These are phyloP conservation scores for Pterocles burchelli DNA, from an alignment of 2,113 vertebrate species.

Conservation along the genomic window DNA sequence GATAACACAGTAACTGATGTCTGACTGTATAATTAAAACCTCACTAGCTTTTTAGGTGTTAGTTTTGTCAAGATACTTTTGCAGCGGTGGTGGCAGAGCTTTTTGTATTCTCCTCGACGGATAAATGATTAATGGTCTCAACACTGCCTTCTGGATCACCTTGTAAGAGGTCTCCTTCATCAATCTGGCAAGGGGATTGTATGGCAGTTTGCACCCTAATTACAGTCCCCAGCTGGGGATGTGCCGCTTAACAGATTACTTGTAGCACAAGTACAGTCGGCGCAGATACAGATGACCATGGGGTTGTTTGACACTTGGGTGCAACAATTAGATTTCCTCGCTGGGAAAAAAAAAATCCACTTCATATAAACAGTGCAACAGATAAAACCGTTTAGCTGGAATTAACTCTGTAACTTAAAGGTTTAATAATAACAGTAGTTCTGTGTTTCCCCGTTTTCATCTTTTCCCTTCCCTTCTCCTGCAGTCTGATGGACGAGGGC, in stretches of 20 bases:
- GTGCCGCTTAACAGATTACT: slow-evolving; percentile 61
- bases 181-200: slow-evolving; percentile 59
- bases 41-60: not conserved
- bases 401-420: slow-evolving; percentile 55
- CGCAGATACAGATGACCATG: not conserved
- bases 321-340: slow-evolving; percentile 34
- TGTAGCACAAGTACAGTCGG: slow-evolving; percentile 10
- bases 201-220: slow-evolving; percentile 64
- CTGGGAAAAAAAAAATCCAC: not conserved
- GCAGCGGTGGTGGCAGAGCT: slow-evolving; percentile 3
- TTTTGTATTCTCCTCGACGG: slow-evolving; percentile 46
- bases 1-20: not conserved
- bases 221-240: slow-evolving; percentile 62
- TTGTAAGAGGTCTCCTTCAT: slow-evolving; percentile 65
- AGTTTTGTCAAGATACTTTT: slow-evolving; percentile 12
- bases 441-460: slow-evolving; percentile 7
- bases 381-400: slow-evolving; percentile 48
- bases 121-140: slow-evolving; percentile 53
- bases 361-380: slow-evolving; percentile 33
- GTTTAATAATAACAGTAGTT: slow-evolving; percentile 43
- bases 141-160: slow-evolving; percentile 61
- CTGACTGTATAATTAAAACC: slow-evolving; percentile 30
- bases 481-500: slow-evolving; percentile 6
- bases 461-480: slow-evolving; percentile 28
- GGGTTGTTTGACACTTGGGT: not conserved